Evolutionary conservation across 2,797 vertebrate species (phyloP).

Genomic region (Peromyscus attwateri): DNA sequence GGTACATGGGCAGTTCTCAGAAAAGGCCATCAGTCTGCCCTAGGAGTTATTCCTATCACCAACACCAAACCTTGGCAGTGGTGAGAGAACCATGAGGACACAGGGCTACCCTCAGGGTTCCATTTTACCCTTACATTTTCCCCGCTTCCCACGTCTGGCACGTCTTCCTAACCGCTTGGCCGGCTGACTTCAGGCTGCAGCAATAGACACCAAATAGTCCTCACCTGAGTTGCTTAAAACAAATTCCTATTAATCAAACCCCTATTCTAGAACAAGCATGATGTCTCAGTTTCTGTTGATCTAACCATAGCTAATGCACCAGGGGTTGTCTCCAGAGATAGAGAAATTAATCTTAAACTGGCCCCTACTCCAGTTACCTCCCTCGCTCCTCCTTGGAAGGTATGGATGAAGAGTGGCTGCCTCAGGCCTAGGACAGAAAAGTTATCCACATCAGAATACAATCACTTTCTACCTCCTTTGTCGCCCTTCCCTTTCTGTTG

Average conservation of each 20-base stretch:
- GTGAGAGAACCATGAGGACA: neutral
- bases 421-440: neutral
- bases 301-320: neutral
- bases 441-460: neutral
- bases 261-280: neutral
- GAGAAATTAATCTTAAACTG: neutral
- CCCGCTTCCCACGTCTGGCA: neutral
- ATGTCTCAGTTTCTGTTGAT: neutral
- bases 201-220: neutral
- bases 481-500: neutral
- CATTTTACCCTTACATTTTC: neutral
- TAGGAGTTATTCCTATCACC: neutral
- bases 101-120: neutral
- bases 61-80: neutral
- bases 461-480: neutral
- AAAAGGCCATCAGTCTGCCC: neutral
- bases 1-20: neutral
- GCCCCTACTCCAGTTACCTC: neutral
- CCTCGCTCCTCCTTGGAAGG: neutral
- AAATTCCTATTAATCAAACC: neutral
- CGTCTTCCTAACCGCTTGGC: neutral
- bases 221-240: neutral
- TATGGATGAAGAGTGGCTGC: neutral
- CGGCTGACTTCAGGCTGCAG: neutral
- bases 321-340: neutral